Conservation (phyloP, 2,888 invertebrate genomes). For the Troilus luridus region DNA sequence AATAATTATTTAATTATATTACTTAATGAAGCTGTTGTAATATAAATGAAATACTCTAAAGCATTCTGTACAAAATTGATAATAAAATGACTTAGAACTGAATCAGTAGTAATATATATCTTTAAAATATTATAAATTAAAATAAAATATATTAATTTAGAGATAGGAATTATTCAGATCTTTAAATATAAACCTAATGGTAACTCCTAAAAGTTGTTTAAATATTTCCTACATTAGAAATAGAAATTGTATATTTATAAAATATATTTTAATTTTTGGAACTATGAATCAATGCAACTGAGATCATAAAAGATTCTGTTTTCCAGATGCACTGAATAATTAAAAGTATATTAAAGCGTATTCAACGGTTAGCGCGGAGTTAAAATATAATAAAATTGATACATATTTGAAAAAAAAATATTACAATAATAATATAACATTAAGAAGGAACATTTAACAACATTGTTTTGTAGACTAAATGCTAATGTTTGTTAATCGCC, state of each 20-base stretch:
- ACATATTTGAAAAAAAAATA: not conserved
- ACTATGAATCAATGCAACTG: not conserved
- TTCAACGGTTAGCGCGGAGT: not conserved
- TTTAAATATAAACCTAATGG: no score
- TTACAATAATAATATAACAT: not conserved
- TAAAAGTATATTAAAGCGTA: not conserved
- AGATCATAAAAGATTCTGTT: not conserved
- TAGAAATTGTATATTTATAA: not conserved
- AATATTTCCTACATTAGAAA: not conserved
- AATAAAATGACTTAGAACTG: not conserved
- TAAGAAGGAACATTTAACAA: not conserved
- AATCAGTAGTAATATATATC: not conserved
- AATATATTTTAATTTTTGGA: not conserved
- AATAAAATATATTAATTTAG: not conserved
- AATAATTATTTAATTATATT: not conserved
- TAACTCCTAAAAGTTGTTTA: no score
- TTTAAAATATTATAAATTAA: not conserved
- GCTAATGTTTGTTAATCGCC: not conserved
- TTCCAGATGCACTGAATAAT: not conserved
- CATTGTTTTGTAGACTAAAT: not conserved
- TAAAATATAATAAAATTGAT: not conserved
- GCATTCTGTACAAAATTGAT: not conserved
- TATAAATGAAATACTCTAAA: not conserved
- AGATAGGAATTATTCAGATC: no score
- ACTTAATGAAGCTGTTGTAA: not conserved